Base-by-base conservation (phyloP, 2,888 invertebrate genomes). In the Luffia ferchaultella region DNA sequence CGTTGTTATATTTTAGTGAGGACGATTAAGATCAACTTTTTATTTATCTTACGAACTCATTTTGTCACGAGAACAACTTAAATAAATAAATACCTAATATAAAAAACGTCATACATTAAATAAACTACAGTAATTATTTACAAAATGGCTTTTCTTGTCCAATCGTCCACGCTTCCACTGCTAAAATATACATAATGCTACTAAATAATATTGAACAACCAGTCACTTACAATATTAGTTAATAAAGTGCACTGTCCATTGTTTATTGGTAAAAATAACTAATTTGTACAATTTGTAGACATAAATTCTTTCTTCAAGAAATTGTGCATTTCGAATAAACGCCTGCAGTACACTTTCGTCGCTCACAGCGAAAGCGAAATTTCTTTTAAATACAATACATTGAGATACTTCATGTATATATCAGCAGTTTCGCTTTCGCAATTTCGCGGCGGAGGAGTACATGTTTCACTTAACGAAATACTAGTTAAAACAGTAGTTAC, bases 101-200 rank as follows among this genome's bases (percentile, higher is more conserved):
- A 30, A 30, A 30, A 30, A 30, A 12, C 30, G 30, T 12, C 3
- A 30, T 30, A 30, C 30, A 3, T 30, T 30, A 30, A 12, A 7
- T 30, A 30, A 30, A 7, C 3, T 30, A 30, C 12, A 30, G 5
- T 7, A 30, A 12, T 3, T 3, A 30, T 30, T 30, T 30, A 30
- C 30, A 30, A 12, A 7, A n/a, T n/a, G n/a, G 30, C 30, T 30
- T 30, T 12, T 7, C 12, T 30, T 30, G 30, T 12, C 30, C 30
- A 30, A 12, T 30, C 12, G 30, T n/a, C n/a, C n/a, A n/a, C 30
- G 30, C 12, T 12, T 30, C 12, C 30, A 30, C 53, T 55, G 55
- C 54, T 54, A 57, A 52, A 54, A 30, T 30, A 12, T 30, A 30
- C 3, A 3, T 30, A 30, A 30, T 7, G 30, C 12, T 30, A 30